A percentile compares a stretch with the other conserved stretches of the same genome.
Conservation (phyloP, 2,797 vertebrate species). For the Babyrousa celebensis region DNA sequence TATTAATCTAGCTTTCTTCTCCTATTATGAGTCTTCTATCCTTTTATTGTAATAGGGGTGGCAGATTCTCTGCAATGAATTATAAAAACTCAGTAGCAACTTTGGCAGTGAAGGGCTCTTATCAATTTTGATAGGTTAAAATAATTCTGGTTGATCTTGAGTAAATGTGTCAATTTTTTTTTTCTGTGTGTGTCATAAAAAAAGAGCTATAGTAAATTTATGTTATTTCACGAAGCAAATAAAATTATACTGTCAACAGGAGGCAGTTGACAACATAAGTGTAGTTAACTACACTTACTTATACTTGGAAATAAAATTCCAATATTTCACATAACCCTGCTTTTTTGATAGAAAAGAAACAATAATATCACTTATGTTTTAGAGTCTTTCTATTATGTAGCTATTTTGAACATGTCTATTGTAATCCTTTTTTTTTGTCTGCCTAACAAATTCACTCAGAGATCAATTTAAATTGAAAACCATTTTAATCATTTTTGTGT, state of each 20-base stretch:
- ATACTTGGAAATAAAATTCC: constrained; percentile 25
- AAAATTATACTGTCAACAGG: not conserved
- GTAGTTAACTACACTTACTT: constrained; percentile 1
- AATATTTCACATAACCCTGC: not conserved
- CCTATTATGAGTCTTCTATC: not conserved
- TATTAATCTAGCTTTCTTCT: constrained; percentile 32
- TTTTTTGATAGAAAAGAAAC: not conserved
- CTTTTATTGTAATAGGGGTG: not conserved
- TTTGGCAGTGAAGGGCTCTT: not conserved
- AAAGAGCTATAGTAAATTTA: not conserved
- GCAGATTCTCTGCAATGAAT: constrained; percentile 1
- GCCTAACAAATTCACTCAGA: not conserved
- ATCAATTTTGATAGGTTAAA: constrained; percentile 56
- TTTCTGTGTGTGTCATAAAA: not conserved
- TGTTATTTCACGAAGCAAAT: not conserved
- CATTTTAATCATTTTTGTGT: not conserved
- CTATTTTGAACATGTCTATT: not conserved
- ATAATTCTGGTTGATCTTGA: not conserved
- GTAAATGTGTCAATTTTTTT: not conserved
- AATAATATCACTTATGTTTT: not conserved
- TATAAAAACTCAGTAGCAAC: not conserved
- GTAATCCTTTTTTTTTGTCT: not conserved
- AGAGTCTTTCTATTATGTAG: not conserved
- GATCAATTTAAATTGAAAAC: not conserved
- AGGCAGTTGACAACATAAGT: not conserved